These are phyloP conservation scores for Adelosebastes latens DNA, from an alignment of 2,797 vertebrate species.

Conservation along the genomic window DNA sequence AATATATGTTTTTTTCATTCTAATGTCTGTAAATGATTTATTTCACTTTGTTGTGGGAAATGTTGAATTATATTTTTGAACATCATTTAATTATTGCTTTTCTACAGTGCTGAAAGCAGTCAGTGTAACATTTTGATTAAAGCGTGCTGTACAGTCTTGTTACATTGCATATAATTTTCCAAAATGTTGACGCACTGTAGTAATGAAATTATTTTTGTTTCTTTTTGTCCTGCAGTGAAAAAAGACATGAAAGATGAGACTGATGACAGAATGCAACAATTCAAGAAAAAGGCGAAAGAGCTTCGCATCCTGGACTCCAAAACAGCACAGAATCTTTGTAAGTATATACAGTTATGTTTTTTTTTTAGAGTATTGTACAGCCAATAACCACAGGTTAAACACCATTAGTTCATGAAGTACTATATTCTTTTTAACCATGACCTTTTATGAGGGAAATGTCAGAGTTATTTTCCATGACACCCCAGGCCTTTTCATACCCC, in stretches of 20 bases:
- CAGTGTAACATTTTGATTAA: constrained; percentile 1
- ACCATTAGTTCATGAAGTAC: background rate
- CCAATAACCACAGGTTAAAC: background rate
- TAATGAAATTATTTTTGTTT: background rate
- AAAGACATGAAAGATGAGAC: constrained; percentile 84
- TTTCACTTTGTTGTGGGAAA: constrained; percentile 13
- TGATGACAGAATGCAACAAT: constrained; percentile 84
- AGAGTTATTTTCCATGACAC: background rate
- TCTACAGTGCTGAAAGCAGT: background rate
- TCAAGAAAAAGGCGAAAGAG: constrained; percentile 95
- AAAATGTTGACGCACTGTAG: background rate
- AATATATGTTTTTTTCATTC: constrained; percentile 17
- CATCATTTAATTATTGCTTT: background rate
- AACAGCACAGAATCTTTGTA: constrained; percentile 97
- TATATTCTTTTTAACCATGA: background rate
- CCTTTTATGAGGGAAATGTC: constrained; percentile 9
- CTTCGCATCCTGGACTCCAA: constrained; percentile 93
- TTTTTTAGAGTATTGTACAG: background rate
- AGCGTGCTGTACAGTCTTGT: background rate
- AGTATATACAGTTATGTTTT: constrained; percentile 67
- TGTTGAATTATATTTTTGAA: background rate
- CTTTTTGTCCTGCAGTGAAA: constrained; percentile 82
- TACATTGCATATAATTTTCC: background rate
- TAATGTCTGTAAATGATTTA: constrained; percentile 8
- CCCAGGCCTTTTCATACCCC: constrained; percentile 2